phyloP scores from a whole-genome alignment of 2,797 vertebrate genomes.

The Phataginus tricuspis region DNA sequence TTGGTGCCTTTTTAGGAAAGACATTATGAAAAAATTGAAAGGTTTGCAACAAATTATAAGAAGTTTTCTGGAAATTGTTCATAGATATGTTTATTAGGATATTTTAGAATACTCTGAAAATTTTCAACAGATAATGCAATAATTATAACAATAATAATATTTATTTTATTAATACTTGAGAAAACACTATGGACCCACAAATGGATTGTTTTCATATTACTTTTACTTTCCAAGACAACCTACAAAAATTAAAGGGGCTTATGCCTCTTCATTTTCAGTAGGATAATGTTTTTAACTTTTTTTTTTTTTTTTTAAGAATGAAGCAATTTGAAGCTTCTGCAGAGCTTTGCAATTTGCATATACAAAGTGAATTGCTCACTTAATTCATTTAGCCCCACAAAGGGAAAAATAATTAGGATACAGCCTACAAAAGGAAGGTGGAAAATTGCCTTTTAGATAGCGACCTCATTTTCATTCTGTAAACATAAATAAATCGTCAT shows the following conservation, averaged over 20 bases:
- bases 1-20: not conserved
- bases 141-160: not conserved
- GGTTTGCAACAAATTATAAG: not conserved
- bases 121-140: conserved; percentile 23
- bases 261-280: conserved; percentile 26
- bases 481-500: conserved; percentile 81
- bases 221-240: not conserved
- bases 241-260: conserved; percentile 58
- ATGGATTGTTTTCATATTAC: not conserved
- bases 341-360: conserved; percentile 70
- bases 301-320: conserved; percentile 58
- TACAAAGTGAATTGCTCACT: conserved; percentile 78
- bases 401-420: conserved; percentile 81
- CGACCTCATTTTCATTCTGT: conserved; percentile 66
- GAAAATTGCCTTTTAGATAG: conserved; percentile 78
- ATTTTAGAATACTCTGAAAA: conserved; percentile 1
- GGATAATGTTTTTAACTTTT: conserved; percentile 29
- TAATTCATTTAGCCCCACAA: conserved; percentile 79
- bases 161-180: conserved; percentile 17
- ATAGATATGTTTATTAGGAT: not conserved
- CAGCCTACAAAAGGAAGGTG: conserved; percentile 57
- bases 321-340: conserved; percentile 59
- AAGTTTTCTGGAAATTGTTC: not conserved
- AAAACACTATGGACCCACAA: conserved; percentile 22
- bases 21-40: not conserved